phyloP scores from a whole-genome alignment of 2,797 vertebrate genomes.

The Arnoldichthys spilopterus region DNA sequence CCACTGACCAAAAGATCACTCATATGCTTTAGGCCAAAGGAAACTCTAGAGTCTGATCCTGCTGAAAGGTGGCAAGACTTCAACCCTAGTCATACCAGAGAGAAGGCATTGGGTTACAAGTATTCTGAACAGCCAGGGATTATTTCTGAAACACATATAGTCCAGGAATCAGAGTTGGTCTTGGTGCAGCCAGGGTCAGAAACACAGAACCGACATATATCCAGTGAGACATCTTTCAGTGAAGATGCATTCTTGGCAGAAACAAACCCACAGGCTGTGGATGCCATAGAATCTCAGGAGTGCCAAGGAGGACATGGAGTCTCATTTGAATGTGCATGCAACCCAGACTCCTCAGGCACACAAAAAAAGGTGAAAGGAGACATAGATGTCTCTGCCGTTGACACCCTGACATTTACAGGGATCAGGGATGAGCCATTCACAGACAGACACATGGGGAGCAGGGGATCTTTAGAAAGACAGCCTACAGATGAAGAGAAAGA shows the following conservation, averaged over 20 bases:
- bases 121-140: constrained; percentile 67
- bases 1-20: neutral
- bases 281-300: constrained; percentile 65
- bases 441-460: constrained; percentile 61
- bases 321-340: constrained; percentile 63
- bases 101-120: constrained; percentile 40
- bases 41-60: constrained; percentile 12
- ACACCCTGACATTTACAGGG: constrained; percentile 76
- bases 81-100: neutral
- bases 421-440: constrained; percentile 60
- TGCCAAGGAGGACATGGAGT: constrained; percentile 67
- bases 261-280: constrained; percentile 52
- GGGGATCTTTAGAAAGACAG: constrained; percentile 59
- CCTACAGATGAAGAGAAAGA: constrained; percentile 61
- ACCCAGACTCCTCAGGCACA: constrained; percentile 63
- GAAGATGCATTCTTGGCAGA: neutral
- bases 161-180: constrained; percentile 58
- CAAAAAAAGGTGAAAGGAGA: constrained; percentile 69
- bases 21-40: neutral
- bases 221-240: constrained; percentile 4
- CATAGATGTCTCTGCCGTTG: constrained; percentile 60
- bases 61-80: neutral
- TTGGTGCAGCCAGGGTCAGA: constrained; percentile 53
- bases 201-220: neutral
- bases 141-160: constrained; percentile 61